Evolutionary conservation across 2,888 invertebrate genomes (phyloP).

Genomic region (Drosophila picticornis): DNA sequence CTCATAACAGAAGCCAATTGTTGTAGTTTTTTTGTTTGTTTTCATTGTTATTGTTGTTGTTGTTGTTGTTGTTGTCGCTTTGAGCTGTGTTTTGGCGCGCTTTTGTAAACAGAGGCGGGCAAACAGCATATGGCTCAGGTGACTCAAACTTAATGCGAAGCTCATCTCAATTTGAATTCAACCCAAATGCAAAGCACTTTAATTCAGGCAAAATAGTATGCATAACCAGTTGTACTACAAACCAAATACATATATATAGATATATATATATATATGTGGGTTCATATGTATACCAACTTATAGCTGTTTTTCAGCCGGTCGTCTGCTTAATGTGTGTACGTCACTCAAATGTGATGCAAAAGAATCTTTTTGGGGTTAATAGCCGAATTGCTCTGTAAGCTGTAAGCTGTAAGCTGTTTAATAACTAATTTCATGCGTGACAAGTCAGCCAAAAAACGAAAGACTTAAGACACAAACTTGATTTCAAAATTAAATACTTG

Average conservation of each 20-base stretch:
- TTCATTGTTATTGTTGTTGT: neutral
- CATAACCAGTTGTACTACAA: constrained; percentile 34
- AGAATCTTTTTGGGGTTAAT: constrained; percentile 42
- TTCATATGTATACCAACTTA: constrained; percentile 4
- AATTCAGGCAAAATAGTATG: neutral
- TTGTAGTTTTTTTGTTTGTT: constrained; percentile 7
- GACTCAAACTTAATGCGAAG: constrained; percentile 24
- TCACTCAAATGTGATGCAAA: constrained; percentile 39
- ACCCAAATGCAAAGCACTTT: constrained; percentile 10
- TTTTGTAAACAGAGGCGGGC: constrained; percentile 14
- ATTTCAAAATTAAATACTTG: constrained; percentile 2
- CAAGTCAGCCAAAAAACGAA: constrained; percentile 40
- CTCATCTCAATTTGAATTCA: constrained; percentile 38
- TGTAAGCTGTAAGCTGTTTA: constrained; percentile 26
- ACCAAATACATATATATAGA: neutral
- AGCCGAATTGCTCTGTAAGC: constrained; percentile 23
- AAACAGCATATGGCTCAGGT: constrained; percentile 25
- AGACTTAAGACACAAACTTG: constrained; percentile 67
- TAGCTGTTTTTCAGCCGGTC: constrained; percentile 15
- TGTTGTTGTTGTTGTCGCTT: constrained; percentile 1
- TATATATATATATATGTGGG: neutral
- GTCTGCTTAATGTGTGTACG: constrained; percentile 5
- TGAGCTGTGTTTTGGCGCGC: constrained; percentile 20
- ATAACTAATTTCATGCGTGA: constrained; percentile 32
- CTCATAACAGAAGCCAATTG: constrained; percentile 18